Evolutionary conservation across 2,797 vertebrate genomes (phyloP), one percentile per base, ranked within the genome.

Genomic region (Ctenosaura bakeri): DNA sequence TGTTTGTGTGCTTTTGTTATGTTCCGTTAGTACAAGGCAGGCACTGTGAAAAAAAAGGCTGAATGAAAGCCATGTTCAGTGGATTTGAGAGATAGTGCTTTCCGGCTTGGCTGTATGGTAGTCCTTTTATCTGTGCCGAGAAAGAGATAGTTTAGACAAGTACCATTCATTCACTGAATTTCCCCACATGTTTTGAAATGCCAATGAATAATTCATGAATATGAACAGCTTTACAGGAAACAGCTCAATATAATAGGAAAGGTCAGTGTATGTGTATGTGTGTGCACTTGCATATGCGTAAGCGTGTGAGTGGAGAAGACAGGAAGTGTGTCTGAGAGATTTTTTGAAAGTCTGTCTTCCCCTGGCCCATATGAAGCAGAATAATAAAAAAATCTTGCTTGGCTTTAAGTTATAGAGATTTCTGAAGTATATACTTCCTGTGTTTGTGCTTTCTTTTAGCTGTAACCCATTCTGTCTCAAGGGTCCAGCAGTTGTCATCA

Each of bases 161-260:
- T 54, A 76, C 56, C 76, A 35, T 79, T 83, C 32, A 87, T 52
- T 66, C 89, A 46, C 32, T 88, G 73, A 93, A 77, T 93, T 90
- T 88, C 71, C 76, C 18, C 77, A 83, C 77, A 0, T 59, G 22
- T 92, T 94, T 92, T 13, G 83, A 89, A 91, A 92, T 64, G 2
- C 66, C 84, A 35, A 82, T 93, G 77, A 87, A 93, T 89, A 91
- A 93, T 91, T 91, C 1, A 52, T 42, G 22, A 86, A 6, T 78
- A 62, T 78, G 14, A 1, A 0, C 13, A 24, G 62, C 88, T 90
- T 22, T 91, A 6, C 35, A 88, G 83, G 77, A 90, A 54, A 73
- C 74, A 46, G 42, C 78, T 93, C 73, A 85, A 69, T 91, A 91
- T 62, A 83, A 87, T 73, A 14, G 2, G 46, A 80, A 74, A 85